These are phyloP conservation scores for Pseudomyrmex gracilis DNA, from an alignment of 1,140 invertebrate species.

Conservation along the genomic window DNA sequence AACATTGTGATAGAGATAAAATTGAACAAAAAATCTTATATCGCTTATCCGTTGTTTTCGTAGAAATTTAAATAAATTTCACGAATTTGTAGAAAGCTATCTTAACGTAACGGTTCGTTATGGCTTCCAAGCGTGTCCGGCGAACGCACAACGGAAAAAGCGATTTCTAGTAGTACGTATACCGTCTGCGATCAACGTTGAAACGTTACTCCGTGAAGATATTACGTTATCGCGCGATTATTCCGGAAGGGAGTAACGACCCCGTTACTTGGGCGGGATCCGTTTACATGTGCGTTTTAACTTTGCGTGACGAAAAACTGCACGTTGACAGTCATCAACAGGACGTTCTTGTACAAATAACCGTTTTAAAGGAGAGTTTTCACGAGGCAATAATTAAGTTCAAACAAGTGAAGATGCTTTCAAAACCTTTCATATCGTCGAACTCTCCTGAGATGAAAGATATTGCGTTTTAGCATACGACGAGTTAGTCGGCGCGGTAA, in stretches of 20 bases:
- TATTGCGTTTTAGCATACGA: not conserved
- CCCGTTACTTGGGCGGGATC: constrained; percentile 55
- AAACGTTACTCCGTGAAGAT: constrained; percentile 38
- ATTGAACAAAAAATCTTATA: not conserved
- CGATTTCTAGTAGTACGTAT: constrained; percentile 14
- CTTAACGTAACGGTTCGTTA: constrained; percentile 32
- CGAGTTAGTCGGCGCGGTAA: not conserved
- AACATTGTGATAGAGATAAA: not conserved
- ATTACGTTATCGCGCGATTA: constrained; percentile 65
- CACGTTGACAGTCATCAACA: not conserved
- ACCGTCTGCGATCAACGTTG: constrained; percentile 19
- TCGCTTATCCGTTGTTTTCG: not conserved
- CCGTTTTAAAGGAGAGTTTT: not conserved
- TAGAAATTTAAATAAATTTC: constrained; percentile 27
- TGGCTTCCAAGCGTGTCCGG: not conserved
- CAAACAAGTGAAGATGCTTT: too few relatives aligned
- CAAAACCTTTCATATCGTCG: not conserved
- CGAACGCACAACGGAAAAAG: constrained; percentile 2
- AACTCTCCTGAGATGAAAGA: not conserved
- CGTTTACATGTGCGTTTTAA: not conserved
- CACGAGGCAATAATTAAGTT: not conserved
- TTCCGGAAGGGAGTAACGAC: constrained; percentile 62
- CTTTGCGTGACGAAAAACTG: constrained; percentile 18
- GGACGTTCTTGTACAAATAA: not conserved
- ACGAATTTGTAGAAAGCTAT: constrained; percentile 16